These are phyloP conservation scores for Oscheius sp. DNA, from an alignment of 2,888 invertebrate species.

Conservation along the genomic window DNA sequence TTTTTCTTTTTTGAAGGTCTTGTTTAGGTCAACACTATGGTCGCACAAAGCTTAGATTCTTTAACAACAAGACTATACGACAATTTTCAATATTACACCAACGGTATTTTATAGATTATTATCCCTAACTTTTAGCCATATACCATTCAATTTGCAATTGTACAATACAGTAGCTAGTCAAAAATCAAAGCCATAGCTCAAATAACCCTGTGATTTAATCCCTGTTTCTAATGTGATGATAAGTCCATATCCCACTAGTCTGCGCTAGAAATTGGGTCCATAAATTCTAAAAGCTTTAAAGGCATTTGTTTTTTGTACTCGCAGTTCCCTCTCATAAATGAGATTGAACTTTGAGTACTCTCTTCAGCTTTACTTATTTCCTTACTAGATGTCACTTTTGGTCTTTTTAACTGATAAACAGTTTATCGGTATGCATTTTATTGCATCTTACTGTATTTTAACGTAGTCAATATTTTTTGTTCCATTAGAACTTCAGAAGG, in stretches of 20 bases:
- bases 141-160: background rate
- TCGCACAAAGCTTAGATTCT: slow-evolving; percentile 92
- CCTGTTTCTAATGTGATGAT: background rate
- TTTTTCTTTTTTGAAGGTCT: background rate
- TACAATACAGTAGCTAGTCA: background rate
- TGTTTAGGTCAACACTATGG: slow-evolving; percentile 84
- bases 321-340: too few species aligned
- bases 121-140: background rate
- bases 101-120: slow-evolving; percentile 58
- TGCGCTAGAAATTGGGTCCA: background rate
- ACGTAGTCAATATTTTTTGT: background rate
- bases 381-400: background rate
- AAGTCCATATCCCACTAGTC: background rate
- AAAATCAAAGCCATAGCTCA: background rate
- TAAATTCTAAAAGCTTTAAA: too few species aligned
- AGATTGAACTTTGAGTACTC: too few species aligned
- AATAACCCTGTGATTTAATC: background rate
- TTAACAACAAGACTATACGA: slow-evolving; percentile 97
- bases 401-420: background rate
- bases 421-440: background rate
- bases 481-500: background rate
- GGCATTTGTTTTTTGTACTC: too few species aligned
- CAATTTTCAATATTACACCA: slow-evolving; percentile 84
- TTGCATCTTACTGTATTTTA: background rate
- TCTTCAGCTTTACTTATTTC: too few species aligned